A percentile compares a stretch with the other conserved stretches of the same genome.
These are phyloP conservation scores for Formica exsecta DNA, from an alignment of 1,140 invertebrate genomes.

Conservation along the genomic window DNA sequence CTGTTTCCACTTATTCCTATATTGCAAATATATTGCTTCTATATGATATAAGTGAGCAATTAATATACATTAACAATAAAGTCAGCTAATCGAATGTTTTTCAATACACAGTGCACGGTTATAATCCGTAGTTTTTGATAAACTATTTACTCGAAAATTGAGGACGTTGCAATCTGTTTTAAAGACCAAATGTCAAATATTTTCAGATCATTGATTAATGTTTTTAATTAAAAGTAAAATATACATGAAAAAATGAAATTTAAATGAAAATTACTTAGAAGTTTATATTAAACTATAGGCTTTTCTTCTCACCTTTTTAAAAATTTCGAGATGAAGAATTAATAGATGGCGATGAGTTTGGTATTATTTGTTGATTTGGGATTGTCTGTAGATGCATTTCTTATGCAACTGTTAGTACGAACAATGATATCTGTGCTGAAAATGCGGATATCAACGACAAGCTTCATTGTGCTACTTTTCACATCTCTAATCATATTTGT, in stretches of 20 bases:
- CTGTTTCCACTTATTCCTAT: constrained; percentile 25
- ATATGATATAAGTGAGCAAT: not conserved
- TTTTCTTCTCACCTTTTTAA: not conserved
- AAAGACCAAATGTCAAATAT: not conserved
- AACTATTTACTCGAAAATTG: not conserved
- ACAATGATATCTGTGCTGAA: not conserved
- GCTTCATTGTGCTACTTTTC: not conserved
- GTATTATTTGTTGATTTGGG: not conserved
- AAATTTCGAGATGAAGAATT: not conserved
- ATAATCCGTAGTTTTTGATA: not conserved
- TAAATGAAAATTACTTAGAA: not conserved
- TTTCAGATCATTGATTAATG: not conserved
- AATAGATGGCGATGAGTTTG: not conserved
- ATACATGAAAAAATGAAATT: not conserved
- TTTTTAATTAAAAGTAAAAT: not conserved
- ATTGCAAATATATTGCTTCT: not conserved
- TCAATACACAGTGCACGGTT: not conserved
- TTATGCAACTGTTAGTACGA: not conserved
- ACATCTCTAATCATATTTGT: not conserved
- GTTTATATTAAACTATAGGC: not conserved
- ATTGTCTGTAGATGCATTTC: not conserved
- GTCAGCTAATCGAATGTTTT: not conserved
- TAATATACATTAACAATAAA: not conserved
- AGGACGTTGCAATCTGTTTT: not conserved
- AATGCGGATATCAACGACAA: not conserved